Percentiles rank a stretch among this genome's conserved stretches.
phyloP scores from a whole-genome alignment of 2,113 vertebrate genomes.

The Varanus salvator region DNA sequence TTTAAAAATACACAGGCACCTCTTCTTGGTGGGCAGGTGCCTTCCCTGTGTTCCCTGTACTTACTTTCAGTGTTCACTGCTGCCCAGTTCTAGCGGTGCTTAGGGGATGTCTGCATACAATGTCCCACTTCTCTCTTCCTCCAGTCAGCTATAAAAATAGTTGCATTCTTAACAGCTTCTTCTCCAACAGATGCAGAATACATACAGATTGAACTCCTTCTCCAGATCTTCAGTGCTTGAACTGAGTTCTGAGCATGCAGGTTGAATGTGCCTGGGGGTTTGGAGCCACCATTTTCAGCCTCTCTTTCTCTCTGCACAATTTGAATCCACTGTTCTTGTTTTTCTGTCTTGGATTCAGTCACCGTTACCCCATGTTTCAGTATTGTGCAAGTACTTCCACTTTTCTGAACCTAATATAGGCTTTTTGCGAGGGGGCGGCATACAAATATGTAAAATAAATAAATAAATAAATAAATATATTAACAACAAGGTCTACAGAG shows the following conservation, averaged over 20 bases:
- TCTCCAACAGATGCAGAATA: no score
- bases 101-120: neutral
- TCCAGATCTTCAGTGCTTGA: neutral
- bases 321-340: neutral
- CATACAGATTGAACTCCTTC: neutral
- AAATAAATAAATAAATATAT: no score
- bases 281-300: neutral
- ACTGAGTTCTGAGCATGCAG: neutral
- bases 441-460: no score
- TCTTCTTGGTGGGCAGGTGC: neutral
- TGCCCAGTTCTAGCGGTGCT: neutral
- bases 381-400: no score
- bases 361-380: neutral
- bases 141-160: neutral
- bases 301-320: no score
- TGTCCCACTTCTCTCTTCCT: neutral
- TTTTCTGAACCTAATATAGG: no score
- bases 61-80: neutral
- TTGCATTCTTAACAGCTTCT: neutral
- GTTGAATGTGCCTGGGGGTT: neutral
- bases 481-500: no score
- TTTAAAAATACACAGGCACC: no score
- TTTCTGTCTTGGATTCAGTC: neutral
- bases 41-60: neutral
- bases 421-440: no score